A percentile compares a stretch with the other conserved stretches of the same genome.
phyloP scores from a whole-genome alignment of 2,113 vertebrate species.

The Apteryx mantelli region DNA sequence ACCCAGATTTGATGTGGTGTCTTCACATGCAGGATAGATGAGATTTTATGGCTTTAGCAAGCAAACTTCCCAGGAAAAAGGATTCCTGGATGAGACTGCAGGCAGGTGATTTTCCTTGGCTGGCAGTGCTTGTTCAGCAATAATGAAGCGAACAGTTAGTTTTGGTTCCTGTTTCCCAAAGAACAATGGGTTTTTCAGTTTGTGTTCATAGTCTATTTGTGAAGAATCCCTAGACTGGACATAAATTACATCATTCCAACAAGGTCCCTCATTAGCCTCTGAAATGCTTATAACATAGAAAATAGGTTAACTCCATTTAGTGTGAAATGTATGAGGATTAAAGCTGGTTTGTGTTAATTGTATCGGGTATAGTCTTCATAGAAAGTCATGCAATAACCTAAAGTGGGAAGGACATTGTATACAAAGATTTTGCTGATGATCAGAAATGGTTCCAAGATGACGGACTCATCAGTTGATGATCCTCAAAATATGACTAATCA shows the following conservation, averaged over 20 bases:
- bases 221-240: not conserved
- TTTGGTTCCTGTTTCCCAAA: not conserved
- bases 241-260: not conserved
- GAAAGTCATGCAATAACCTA: not conserved
- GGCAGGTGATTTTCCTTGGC: not conserved
- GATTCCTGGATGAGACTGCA: not conserved
- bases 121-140: not conserved
- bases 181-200: not conserved
- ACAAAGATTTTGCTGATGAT: not conserved
- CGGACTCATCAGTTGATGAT: not conserved
- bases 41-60: not conserved
- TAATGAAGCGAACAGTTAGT: not conserved
- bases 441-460: not conserved
- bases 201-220: not conserved
- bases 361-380: not conserved
- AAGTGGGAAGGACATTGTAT: not conserved
- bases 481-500: not conserved
- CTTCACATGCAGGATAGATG: not conserved
- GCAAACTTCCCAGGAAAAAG: not conserved
- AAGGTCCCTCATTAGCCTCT: not conserved
- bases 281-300: not conserved
- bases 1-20: not conserved
- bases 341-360: not conserved
- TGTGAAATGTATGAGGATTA: not conserved
- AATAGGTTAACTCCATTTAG: not conserved